A percentile compares a stretch with the other conserved stretches of the same genome.
These are phyloP conservation scores for Reinhardtius hippoglossoides DNA, from an alignment of 2,113 vertebrate species.

Conservation along the genomic window DNA sequence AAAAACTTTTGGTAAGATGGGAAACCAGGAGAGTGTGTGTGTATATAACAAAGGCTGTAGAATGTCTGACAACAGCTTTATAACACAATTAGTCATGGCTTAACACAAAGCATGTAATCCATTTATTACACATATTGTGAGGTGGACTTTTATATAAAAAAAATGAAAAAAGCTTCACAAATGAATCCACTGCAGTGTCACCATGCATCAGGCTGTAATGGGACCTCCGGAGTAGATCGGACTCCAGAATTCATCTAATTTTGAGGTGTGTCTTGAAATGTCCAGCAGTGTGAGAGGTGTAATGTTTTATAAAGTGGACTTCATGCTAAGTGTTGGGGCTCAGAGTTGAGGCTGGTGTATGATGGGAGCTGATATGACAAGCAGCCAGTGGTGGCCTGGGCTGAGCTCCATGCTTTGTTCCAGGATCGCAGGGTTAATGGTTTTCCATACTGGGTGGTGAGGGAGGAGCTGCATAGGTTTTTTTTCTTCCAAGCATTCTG, in stretches of 20 bases:
- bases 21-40: conserved; percentile 5
- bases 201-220: background rate
- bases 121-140: conserved; percentile 49
- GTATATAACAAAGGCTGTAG: conserved; percentile 57
- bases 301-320: conserved; percentile 1
- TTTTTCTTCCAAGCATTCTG: conserved; percentile 39
- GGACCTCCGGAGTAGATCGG: background rate
- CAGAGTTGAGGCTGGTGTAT: conserved; percentile 26
- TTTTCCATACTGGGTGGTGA: conserved; percentile 82
- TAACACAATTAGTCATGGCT: conserved; percentile 65
- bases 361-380: conserved; percentile 59
- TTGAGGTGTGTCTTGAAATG: background rate
- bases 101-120: conserved; percentile 71
- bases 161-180: background rate
- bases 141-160: conserved; percentile 44
- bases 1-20: conserved; percentile 9
- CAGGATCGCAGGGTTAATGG: conserved; percentile 78
- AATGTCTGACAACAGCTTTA: conserved; percentile 61
- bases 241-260: background rate
- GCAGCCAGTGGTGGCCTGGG: conserved; percentile 44
- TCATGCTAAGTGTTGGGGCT: conserved; percentile 4
- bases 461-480: conserved; percentile 47
- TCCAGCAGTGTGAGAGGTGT: background rate
- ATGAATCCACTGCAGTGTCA: conserved; percentile 4
- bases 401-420: conserved; percentile 72